Evolutionary conservation across 2,113 vertebrate species (phyloP), one percentile per base, ranked within the genome.

Genomic region (Perca flavescens): DNA sequence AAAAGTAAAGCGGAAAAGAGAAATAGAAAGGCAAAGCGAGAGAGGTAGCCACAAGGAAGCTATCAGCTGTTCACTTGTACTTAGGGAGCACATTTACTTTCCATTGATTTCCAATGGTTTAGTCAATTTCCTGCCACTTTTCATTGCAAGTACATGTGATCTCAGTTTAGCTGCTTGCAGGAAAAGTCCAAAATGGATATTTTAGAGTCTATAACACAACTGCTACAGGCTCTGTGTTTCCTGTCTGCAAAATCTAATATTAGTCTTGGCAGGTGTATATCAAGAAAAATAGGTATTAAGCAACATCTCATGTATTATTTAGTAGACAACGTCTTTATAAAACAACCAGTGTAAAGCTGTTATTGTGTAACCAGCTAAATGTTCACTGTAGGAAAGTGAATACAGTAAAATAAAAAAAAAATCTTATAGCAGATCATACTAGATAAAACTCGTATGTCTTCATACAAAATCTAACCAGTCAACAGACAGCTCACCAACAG

Each of bases 51-150:
- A 92, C 85, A 94, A 89, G 94, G 97, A 96, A 96, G 96, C 97
- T 96, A 96, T 97, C 96, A 97, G 96, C 96, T 97, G 96, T 97
- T 99, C 97, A 97, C 97, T 99, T 98, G 96, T 97, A 97, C 96
- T 99, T 98, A 98, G 97, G 96, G 96, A 97, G 96, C 96, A 96
- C 97, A 99, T 99, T 99, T 99, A 97, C 96, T 97, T 97, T 95
- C 95, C 95, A 98, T 99, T 99, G 98, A 99, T 99, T 99, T 98
- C 97, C 97, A 97, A 99, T 99, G 96, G 94, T 96, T 96, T 86
- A 96, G 97, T 99, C 97, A 97, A 96, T 98, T 98, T 97, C 97
- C 96, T 97, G 97, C 98, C 97, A 99, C 97, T 99, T 98, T 97
- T 96, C 94, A 98, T 99, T 98, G 97, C 96, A 96, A 96, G 94